Conservation (phyloP, 2,113 vertebrate species). For the Helogale parvula region DNA sequence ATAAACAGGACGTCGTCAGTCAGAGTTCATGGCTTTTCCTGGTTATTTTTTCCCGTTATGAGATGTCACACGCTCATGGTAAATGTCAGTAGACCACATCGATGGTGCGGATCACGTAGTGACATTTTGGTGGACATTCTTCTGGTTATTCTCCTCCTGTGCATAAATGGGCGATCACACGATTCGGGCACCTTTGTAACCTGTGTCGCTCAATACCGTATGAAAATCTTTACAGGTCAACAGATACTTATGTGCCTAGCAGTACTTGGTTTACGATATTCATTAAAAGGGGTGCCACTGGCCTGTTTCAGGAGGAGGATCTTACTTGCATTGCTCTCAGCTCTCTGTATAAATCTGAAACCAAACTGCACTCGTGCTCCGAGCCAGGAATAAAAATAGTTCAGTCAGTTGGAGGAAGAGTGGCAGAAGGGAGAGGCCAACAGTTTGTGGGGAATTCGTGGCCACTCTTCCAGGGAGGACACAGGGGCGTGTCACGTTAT, state of each 20-base stretch:
- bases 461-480: neutral
- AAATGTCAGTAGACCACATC: neutral
- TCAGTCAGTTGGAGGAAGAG: neutral
- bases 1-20: neutral
- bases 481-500: neutral
- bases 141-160: neutral
- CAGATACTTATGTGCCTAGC: neutral
- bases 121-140: neutral
- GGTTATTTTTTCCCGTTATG: neutral
- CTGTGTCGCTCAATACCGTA: neutral
- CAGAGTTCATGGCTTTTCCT: neutral
- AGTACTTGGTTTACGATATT: neutral
- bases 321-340: neutral
- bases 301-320: neutral
- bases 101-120: neutral
- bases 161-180: neutral
- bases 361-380: neutral
- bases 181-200: neutral
- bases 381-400: neutral
- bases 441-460: neutral
- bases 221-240: neutral
- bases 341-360: neutral
- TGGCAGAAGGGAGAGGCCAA: neutral
- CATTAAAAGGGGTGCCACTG: neutral
- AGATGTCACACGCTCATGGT: neutral